Evolutionary conservation across 2,888 invertebrate species (phyloP).

Genomic region (Bursaphelenchus okinawaensis): DNA sequence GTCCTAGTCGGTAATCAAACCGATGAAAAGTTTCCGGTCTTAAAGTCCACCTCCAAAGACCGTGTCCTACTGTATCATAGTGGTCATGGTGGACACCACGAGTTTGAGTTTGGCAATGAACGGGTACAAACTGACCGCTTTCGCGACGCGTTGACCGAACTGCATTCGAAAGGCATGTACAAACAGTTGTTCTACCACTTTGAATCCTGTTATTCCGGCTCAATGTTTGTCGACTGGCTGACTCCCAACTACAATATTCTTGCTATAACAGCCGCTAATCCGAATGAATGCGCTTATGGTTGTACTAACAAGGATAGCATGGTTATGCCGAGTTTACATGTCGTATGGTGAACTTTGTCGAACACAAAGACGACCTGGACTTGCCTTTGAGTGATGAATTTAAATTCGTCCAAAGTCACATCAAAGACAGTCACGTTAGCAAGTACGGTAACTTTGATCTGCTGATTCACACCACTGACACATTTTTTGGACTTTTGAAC

Average conservation of each 20-base stretch:
- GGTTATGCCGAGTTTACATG: too few relatives aligned
- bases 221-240: slow-evolving; percentile 65
- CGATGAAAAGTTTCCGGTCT: slow-evolving; percentile 60
- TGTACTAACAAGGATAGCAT: too few relatives aligned
- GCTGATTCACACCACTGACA: too few relatives aligned
- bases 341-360: too few relatives aligned
- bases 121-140: slow-evolving; percentile 58
- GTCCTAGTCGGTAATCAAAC: slow-evolving; percentile 63
- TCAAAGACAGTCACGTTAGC: too few relatives aligned
- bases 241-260: slow-evolving; percentile 63
- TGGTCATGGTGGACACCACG: slow-evolving; percentile 66
- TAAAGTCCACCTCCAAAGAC: slow-evolving; percentile 62
- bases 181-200: slow-evolving; percentile 65
- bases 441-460: too few relatives aligned
- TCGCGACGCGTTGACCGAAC: slow-evolving; percentile 58
- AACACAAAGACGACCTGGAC: too few relatives aligned
- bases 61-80: slow-evolving; percentile 65
- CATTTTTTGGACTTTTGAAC: too few relatives aligned
- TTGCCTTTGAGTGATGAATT: too few relatives aligned
- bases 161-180: slow-evolving; percentile 61
- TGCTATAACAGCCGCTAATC: slow-evolving; percentile 65
- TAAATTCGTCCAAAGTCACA: too few relatives aligned
- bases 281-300: slow-evolving; percentile 65
- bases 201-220: slow-evolving; percentile 66
- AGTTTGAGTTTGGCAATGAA: slow-evolving; percentile 63